Conservation (phyloP, 1,140 invertebrate genomes). For the Heliconius congener region DNA sequence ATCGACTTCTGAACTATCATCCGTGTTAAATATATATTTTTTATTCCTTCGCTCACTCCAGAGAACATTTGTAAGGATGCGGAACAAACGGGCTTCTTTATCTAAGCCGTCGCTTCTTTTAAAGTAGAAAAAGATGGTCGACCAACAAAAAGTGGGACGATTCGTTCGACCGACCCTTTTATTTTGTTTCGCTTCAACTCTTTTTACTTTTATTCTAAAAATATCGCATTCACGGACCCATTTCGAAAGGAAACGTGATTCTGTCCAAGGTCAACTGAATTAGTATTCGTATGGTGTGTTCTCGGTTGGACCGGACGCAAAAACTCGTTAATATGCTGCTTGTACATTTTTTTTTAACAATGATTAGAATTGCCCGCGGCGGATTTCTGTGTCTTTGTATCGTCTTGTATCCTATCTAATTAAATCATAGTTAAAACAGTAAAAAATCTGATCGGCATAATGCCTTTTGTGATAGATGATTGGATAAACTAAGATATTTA, state of each 20-base stretch:
- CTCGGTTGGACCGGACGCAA: conserved; percentile 74
- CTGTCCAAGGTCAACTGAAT: conserved; percentile 73
- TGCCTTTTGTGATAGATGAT: neutral
- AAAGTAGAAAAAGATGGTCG: conserved; percentile 62
- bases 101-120: conserved; percentile 56
- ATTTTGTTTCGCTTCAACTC: conserved; percentile 65
- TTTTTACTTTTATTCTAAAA: conserved; percentile 80
- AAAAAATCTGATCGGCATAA: neutral
- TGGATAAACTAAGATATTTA: neutral
- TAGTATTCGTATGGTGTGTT: conserved; percentile 77
- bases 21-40: conserved; percentile 34
- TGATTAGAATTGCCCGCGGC: conserved; percentile 60
- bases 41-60: conserved; percentile 25
- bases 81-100: conserved; percentile 53
- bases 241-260: conserved; percentile 80
- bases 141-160: conserved; percentile 67
- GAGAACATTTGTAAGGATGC: conserved; percentile 39
- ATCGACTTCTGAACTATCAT: conserved; percentile 16
- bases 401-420: conserved; percentile 48
- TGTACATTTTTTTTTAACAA: conserved; percentile 69
- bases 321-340: conserved; percentile 74
- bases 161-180: conserved; percentile 72
- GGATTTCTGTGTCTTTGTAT: conserved; percentile 36
- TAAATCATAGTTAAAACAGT: conserved; percentile 31
- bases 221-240: conserved; percentile 77